A percentile compares a stretch with the other conserved stretches of the same genome.
These are phyloP conservation scores for Geophilus truncorum DNA, from an alignment of 2,888 invertebrate species.

Conservation along the genomic window DNA sequence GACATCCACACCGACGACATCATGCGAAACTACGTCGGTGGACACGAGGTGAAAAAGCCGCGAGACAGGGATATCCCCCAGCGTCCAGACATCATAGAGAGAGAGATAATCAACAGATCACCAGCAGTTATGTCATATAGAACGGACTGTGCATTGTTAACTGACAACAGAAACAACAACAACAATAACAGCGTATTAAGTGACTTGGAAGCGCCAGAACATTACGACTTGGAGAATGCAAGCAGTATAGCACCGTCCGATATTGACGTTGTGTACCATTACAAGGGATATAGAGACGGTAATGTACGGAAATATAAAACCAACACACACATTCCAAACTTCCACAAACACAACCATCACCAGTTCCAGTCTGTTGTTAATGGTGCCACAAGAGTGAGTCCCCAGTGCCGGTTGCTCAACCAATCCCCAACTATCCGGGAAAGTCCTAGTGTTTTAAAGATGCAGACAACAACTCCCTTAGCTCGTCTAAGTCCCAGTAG, in stretches of 20 bases:
- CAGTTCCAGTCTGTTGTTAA: slow-evolving; percentile 51
- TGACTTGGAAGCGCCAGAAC: slow-evolving; percentile 73
- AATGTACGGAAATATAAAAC: slow-evolving; percentile 77
- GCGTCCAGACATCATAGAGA: slow-evolving; percentile 87
- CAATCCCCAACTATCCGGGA: slow-evolving; percentile 41
- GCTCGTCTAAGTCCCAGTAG: slow-evolving; percentile 87
- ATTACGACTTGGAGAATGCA: slow-evolving; percentile 94
- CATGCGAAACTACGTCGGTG: slow-evolving; percentile 56
- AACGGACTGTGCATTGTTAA: slow-evolving; percentile 47
- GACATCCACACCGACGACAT: slow-evolving; percentile 45
- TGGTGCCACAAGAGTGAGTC: slow-evolving; percentile 13
- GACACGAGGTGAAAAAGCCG: slow-evolving; percentile 57
- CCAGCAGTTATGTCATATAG: slow-evolving; percentile 58
- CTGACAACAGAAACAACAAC: slow-evolving; percentile 33
- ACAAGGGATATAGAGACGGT: slow-evolving; percentile 85
- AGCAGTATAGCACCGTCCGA: slow-evolving; percentile 97
- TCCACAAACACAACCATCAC: slow-evolving; percentile 62
- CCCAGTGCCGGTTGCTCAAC: slow-evolving; percentile 43
- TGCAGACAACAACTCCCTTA: slow-evolving; percentile 78
- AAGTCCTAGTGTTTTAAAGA: slow-evolving; percentile 54
- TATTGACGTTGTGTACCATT: slow-evolving; percentile 93
- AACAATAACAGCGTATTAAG: neutral
- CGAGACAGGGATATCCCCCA: slow-evolving; percentile 82
- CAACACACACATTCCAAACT: slow-evolving; percentile 56
- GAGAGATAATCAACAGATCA: slow-evolving; percentile 79